These are phyloP conservation scores for Hipposideros larvatus DNA, from an alignment of 2,797 vertebrate species.

Conservation along the genomic window DNA sequence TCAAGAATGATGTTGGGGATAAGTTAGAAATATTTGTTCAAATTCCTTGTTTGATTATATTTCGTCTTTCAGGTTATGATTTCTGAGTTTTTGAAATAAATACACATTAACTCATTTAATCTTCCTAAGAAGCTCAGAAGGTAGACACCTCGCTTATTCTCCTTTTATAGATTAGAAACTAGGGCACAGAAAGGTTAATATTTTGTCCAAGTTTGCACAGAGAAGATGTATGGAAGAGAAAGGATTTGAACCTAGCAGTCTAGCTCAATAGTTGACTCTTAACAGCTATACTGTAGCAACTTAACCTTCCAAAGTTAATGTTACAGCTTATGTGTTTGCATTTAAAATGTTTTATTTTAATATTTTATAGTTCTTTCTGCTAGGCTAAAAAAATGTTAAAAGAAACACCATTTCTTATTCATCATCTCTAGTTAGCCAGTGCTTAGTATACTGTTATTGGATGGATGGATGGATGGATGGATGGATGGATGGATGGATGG, in stretches of 20 bases:
- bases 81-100: conserved; percentile 21
- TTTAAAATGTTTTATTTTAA: conserved; percentile 30
- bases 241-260: background rate
- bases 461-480: background rate
- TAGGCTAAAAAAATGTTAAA: background rate
- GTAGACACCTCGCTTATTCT: background rate
- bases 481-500: background rate
- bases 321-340: background rate
- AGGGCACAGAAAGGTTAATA: background rate
- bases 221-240: background rate
- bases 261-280: background rate
- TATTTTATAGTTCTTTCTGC: background rate
- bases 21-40: conserved; percentile 18
- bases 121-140: background rate
- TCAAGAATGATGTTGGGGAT: background rate
- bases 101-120: conserved; percentile 3
- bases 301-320: background rate
- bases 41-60: background rate
- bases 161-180: conserved; percentile 23
- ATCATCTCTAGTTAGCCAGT: background rate
- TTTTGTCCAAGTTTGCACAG: conserved; percentile 14
- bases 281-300: background rate
- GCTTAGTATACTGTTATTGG: background rate
- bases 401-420: background rate
- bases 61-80: conserved; percentile 11